These are phyloP conservation scores for Pachyuromys duprasi DNA, from an alignment of 2,797 vertebrate species.

Conservation along the genomic window DNA sequence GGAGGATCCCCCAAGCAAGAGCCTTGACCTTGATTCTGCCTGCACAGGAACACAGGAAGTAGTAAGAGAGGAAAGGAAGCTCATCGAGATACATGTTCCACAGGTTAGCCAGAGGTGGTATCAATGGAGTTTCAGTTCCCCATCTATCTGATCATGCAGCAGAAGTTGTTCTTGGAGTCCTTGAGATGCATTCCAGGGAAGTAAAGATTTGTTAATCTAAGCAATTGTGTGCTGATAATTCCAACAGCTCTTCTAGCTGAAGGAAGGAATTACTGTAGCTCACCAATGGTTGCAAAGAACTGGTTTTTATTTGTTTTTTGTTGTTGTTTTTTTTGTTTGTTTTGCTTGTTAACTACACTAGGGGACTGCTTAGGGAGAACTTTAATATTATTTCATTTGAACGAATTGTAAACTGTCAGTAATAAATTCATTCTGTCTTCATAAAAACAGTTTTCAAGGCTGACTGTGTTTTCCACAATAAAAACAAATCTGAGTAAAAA, in stretches of 20 bases:
- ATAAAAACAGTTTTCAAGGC: background rate
- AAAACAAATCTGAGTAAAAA: constrained; percentile 15
- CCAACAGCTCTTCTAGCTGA: background rate
- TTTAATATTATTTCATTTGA: background rate
- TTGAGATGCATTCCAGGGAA: background rate
- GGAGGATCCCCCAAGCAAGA: background rate
- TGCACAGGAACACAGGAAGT: background rate
- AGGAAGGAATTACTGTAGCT: background rate
- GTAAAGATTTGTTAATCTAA: background rate
- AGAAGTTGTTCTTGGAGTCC: background rate
- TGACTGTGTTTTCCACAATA: constrained; percentile 28
- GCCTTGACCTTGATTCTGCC: background rate
- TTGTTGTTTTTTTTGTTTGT: background rate
- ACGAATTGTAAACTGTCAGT: background rate
- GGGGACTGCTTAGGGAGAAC: background rate
- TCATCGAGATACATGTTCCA: background rate
- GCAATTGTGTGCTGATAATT: background rate
- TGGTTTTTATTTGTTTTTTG: too few species aligned
- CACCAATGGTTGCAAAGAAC: background rate
- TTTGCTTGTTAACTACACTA: background rate
- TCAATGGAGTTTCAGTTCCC: background rate
- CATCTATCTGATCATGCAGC: background rate
- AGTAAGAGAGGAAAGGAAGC: background rate
- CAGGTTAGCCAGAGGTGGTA: background rate
- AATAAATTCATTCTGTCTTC: background rate